Conservation (phyloP, 2,888 invertebrate genomes). For the Aplocera efformata region DNA sequence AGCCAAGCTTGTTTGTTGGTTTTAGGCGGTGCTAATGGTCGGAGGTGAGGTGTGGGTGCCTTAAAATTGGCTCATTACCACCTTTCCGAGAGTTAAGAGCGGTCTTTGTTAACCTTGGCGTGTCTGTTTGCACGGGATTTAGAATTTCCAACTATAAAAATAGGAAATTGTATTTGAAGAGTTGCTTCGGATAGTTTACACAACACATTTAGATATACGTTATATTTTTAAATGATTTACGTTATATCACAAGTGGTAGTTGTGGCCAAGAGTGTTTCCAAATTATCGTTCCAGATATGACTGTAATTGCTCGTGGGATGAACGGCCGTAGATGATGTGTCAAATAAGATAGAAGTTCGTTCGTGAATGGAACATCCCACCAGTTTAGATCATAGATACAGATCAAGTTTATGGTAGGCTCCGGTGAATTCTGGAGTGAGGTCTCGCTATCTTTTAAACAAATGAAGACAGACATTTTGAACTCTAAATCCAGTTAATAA, state of each 20-base stretch:
- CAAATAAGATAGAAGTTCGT: conserved; percentile 48
- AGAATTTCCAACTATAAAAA: conserved; percentile 34
- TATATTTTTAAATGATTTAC: conserved; percentile 27
- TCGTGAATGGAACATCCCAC: conserved; percentile 67
- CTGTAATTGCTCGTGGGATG: conserved; percentile 57
- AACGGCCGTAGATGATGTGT: conserved; percentile 43
- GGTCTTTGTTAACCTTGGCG: conserved; percentile 44
- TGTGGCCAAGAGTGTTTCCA: neutral
- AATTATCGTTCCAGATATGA: conserved; percentile 42
- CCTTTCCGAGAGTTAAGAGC: conserved; percentile 44
- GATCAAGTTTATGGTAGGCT: conserved; percentile 31
- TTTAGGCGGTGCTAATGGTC: conserved; percentile 41
- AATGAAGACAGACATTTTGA: conserved; percentile 13
- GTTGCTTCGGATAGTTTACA: conserved; percentile 22
- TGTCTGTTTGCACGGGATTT: conserved; percentile 39
- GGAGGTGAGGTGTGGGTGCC: conserved; percentile 41
- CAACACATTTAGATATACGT: conserved; percentile 25
- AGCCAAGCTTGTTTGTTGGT: conserved; percentile 36
- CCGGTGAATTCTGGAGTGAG: conserved; percentile 31
- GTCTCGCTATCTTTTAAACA: conserved; percentile 6
- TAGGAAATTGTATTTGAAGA: conserved; percentile 24
- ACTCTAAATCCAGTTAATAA: conserved; percentile 8
- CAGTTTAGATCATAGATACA: conserved; percentile 41
- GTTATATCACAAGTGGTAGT: no score
- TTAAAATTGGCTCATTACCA: conserved; percentile 53